Evolutionary conservation across 2,888 invertebrate species (phyloP).

Genomic region (Synergus gifuensis): DNA sequence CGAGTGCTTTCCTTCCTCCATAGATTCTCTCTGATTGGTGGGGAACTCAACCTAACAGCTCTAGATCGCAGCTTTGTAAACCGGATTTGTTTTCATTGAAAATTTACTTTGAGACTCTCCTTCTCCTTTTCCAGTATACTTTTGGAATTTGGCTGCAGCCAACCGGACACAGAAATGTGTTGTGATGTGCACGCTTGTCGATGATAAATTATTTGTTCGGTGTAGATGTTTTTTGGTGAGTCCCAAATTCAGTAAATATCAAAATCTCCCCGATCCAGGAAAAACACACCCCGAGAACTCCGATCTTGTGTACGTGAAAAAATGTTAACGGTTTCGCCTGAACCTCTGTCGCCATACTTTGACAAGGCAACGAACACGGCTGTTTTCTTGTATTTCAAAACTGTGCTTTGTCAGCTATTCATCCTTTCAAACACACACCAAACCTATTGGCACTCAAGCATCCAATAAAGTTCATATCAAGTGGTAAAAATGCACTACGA

Average conservation of each 20-base stretch:
- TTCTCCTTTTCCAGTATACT: constrained; percentile 27
- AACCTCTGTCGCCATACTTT: constrained; percentile 51
- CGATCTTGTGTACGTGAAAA: constrained; percentile 13
- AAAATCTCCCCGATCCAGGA: constrained; percentile 42
- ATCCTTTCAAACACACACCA: background rate
- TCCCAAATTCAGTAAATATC: constrained; percentile 46
- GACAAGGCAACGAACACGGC: constrained; percentile 35
- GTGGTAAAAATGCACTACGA: constrained; percentile 5
- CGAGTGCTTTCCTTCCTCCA: background rate
- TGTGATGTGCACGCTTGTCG: constrained; percentile 69
- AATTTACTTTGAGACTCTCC: constrained; percentile 25
- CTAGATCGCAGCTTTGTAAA: background rate
- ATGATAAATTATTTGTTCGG: constrained; percentile 70
- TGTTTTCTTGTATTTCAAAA: constrained; percentile 23
- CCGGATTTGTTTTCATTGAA: background rate
- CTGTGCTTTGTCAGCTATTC: constrained; percentile 29
- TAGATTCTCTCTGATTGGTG: background rate
- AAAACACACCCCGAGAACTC: constrained; percentile 24
- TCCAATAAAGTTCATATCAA: background rate
- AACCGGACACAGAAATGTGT: constrained; percentile 52
- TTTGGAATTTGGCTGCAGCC: constrained; percentile 49
- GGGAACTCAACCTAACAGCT: background rate
- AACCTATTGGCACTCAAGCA: background rate
- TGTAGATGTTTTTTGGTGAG: constrained; percentile 76
- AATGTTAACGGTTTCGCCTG: constrained; percentile 40